These are phyloP conservation scores for Synergus japonicus DNA, from an alignment of 2,888 invertebrate genomes.

Conservation along the genomic window DNA sequence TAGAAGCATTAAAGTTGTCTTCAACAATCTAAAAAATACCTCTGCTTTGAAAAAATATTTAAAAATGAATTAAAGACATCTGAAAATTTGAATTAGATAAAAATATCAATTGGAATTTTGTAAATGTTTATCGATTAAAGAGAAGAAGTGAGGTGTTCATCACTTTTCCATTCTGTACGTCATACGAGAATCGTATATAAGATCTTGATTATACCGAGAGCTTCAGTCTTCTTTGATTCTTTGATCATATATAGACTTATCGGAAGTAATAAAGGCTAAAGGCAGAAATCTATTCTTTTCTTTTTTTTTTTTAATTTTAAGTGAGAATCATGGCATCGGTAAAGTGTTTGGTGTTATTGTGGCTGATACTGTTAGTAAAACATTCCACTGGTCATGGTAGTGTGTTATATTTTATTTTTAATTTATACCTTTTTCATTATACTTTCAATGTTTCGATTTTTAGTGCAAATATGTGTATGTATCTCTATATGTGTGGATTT, in stretches of 20 bases:
- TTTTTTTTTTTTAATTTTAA: slow-evolving; percentile 5
- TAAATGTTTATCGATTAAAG: not conserved
- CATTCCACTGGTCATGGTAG: slow-evolving; percentile 51
- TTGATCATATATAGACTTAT: slow-evolving; percentile 54
- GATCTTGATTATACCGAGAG: slow-evolving; percentile 66
- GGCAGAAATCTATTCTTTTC: not conserved
- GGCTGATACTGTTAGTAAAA: slow-evolving; percentile 63
- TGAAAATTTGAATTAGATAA: not conserved
- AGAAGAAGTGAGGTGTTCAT: not conserved
- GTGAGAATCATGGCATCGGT: slow-evolving; percentile 60
- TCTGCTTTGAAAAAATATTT: not conserved
- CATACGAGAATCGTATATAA: slow-evolving; percentile 69
- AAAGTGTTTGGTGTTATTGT: slow-evolving; percentile 66
- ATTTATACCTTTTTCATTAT: not conserved
- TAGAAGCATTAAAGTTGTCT: not conserved
- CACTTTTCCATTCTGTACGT: slow-evolving; percentile 20
- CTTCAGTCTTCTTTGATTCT: slow-evolving; percentile 70
- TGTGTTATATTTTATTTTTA: not conserved
- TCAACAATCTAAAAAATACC: not conserved
- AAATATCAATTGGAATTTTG: not conserved
- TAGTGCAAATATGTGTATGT: too few relatives aligned
- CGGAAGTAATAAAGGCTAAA: slow-evolving; percentile 1
- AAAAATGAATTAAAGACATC: not conserved
- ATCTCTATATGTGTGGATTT: too few relatives aligned
- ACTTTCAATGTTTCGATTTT: too few relatives aligned